Conservation (phyloP, 1,140 invertebrate species). For the Drosophila mojavensis region DNA sequence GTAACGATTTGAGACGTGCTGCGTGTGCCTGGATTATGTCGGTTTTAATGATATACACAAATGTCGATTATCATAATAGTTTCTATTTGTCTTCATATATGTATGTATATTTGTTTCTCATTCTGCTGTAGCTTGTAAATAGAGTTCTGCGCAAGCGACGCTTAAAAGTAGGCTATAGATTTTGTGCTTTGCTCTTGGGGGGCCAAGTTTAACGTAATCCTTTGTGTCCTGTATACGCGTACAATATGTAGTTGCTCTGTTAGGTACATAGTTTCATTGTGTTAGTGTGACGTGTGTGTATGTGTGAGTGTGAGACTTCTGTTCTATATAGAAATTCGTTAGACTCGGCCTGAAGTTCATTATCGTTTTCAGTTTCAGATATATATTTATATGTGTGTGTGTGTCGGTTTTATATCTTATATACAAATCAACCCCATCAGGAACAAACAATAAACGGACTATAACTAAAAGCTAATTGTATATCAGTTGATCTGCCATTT, state of each 20-base stretch:
- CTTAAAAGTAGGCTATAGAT: conserved; percentile 48
- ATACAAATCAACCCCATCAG: conserved; percentile 61
- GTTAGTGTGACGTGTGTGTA: conserved; percentile 54
- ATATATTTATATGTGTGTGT: conserved; percentile 11
- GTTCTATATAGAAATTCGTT: conserved; percentile 57
- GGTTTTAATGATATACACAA: conserved; percentile 69
- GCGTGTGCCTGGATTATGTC: conserved; percentile 64
- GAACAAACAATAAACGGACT: conserved; percentile 69
- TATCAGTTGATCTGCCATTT: conserved; percentile 43
- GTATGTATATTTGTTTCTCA: conserved; percentile 16
- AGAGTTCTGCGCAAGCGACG: conserved; percentile 64
- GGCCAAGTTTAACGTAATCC: conserved; percentile 25
- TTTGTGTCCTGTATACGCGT: conserved; percentile 36
- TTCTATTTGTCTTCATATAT: conserved; percentile 4
- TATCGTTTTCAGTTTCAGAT: conserved; percentile 6
- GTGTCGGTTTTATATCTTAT: conserved; percentile 23
- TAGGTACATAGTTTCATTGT: conserved; percentile 81
- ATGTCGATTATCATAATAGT: conserved; percentile 27
- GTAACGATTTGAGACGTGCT: conserved; percentile 53
- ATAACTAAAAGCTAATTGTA: conserved; percentile 73
- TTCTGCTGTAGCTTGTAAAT: conserved; percentile 66
- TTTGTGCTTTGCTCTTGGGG: conserved; percentile 18
- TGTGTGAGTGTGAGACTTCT: conserved; percentile 10
- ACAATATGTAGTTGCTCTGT: conserved; percentile 72
- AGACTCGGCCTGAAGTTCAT: conserved; percentile 19